Evolutionary conservation across 2,888 invertebrate species (phyloP), one percentile per base, ranked within the genome.

Genomic region (Lysandra bellargus): DNA sequence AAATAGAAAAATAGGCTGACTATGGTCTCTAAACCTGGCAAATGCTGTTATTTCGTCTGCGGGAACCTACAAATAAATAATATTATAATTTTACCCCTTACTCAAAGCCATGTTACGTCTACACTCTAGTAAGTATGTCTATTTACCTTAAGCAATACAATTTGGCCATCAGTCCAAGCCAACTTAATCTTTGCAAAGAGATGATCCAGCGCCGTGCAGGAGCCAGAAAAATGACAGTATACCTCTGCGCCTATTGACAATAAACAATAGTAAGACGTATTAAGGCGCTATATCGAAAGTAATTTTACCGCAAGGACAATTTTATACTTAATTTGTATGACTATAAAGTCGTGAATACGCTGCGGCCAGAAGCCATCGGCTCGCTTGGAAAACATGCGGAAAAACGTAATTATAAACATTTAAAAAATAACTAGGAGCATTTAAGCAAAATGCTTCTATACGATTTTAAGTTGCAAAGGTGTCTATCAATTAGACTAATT

Each of bases 1-100:
- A 81, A 93, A 94, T 79, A 94, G 81, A 79, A 87, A 93, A 5
- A 93, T 85, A 0, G 94, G 93, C 81, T 92, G 88, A 81, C 94
- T 93, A 53, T 91, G 91, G 64, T 87, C 81, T 44, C 86, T 83
- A 80, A 92, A 93, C 82, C 94, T 86, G 80, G 83, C 81, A 1
- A 94, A 79, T 0, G 82, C 83, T 64, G 87, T 83, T 60, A 94
- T 90, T 81, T 90, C 89, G 78, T 94, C 92, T 0, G 89, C 88
- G 1, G 88, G 87, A 0, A 93, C 90, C 94, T 92, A 69, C 6
- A 78, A 85, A 60, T 30, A 69, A 78, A 33, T 57, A 5, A 17
- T 78, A 60, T n/a, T 78, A 60, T 6, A 60, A 4, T 14, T 53
- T 53, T 44, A 40, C 7, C 7, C 49, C 3, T 49, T 49, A 49